phyloP scores from a whole-genome alignment of 2,797 vertebrate species.

The Phoxinus dragarum region DNA sequence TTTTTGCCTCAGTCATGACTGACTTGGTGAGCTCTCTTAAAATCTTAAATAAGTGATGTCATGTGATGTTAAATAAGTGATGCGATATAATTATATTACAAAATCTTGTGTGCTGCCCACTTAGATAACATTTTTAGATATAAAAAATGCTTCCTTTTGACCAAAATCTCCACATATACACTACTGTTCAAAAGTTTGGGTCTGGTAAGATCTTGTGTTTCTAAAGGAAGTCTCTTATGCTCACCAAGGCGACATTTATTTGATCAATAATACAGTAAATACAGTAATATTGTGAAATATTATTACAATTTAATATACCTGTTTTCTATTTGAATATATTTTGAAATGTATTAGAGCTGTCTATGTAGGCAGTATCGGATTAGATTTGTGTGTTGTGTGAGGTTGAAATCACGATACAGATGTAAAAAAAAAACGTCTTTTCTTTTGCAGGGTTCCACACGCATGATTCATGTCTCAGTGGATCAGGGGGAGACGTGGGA shows the following conservation, averaged over 20 bases:
- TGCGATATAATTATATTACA: background rate
- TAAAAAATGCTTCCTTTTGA: background rate
- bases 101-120: background rate
- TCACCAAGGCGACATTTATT: background rate
- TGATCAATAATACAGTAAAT: background rate
- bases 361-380: background rate
- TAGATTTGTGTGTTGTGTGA: background rate
- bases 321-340: background rate
- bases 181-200: background rate
- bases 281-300: background rate
- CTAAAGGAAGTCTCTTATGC: background rate
- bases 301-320: background rate
- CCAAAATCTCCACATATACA: background rate
- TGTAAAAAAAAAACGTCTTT: background rate
- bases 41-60: no score
- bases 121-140: background rate
- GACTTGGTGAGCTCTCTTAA: conserved; percentile 78
- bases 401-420: background rate
- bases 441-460: conserved; percentile 73
- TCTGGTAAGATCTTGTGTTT: background rate
- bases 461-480: conserved; percentile 89
- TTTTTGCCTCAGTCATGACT: conserved; percentile 93
- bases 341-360: background rate
- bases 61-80: no score
- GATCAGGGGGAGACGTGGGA: conserved; percentile 91